Evolutionary conservation across 2,888 invertebrate genomes (phyloP).

Genomic region (Lutraria lutraria): DNA sequence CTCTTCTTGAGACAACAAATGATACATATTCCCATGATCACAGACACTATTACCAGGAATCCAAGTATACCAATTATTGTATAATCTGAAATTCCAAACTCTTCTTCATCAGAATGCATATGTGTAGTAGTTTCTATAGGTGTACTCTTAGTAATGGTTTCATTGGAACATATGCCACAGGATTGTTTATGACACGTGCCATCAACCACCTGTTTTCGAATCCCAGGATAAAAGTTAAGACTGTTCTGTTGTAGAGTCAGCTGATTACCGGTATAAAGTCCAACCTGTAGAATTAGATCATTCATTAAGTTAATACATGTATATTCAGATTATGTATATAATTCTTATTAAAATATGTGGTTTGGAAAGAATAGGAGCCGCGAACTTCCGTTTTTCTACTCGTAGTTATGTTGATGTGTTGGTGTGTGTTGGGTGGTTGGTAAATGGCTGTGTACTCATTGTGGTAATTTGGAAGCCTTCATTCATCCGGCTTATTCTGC

Average conservation of each 20-base stretch:
- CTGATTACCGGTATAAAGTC: slow-evolving; percentile 59
- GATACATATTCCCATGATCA: slow-evolving; percentile 61
- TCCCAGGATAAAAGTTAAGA: slow-evolving; percentile 51
- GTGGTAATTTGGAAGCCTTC: too few species aligned
- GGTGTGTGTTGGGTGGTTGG: too few species aligned
- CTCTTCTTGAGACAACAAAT: slow-evolving; percentile 65
- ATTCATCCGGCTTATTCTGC: too few species aligned
- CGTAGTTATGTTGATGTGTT: too few species aligned
- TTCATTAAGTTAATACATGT: too few species aligned
- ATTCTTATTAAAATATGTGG: too few species aligned
- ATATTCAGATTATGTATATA: too few species aligned
- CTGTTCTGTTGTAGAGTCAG: slow-evolving; percentile 35
- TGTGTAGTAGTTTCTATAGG: slow-evolving; percentile 38
- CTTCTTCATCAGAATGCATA: slow-evolving; percentile 38
- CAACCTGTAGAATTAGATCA: slow-evolving; percentile 58
- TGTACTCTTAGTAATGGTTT: slow-evolving; percentile 22
- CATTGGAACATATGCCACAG: slow-evolving; percentile 61
- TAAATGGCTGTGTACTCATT: too few species aligned
- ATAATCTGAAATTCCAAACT: slow-evolving; percentile 64
- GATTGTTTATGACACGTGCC: slow-evolving; percentile 52
- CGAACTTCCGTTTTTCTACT: too few species aligned
- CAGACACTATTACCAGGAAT: slow-evolving; percentile 67
- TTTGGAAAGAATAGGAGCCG: too few species aligned
- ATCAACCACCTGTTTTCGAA: slow-evolving; percentile 29
- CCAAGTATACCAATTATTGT: slow-evolving; percentile 69